Evolutionary conservation across 2,888 invertebrate species (phyloP).

Genomic region (Emmelina monodactyla): DNA sequence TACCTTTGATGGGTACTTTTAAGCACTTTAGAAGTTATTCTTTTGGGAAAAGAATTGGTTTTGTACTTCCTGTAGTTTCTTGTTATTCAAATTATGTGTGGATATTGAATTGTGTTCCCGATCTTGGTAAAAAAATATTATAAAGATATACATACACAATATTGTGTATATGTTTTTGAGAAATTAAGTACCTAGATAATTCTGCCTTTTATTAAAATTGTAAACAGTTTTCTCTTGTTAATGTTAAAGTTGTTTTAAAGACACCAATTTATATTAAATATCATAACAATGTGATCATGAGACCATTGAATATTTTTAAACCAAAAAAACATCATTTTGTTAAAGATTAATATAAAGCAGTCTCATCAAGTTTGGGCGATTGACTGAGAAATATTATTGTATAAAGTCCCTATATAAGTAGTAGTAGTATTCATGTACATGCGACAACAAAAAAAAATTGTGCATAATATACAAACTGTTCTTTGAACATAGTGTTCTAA

Average conservation of each 20-base stretch:
- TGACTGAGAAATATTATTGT: constrained; percentile 28
- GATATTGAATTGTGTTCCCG: no score
- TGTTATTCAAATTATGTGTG: no score
- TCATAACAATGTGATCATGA: constrained; percentile 48
- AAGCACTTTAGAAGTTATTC: constrained; percentile 58
- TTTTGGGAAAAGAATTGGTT: constrained; percentile 61
- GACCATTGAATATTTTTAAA: constrained; percentile 54
- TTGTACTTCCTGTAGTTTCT: constrained; percentile 38
- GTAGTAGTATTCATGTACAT: constrained; percentile 23
- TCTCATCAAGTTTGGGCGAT: constrained; percentile 17
- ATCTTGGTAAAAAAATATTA: no score
- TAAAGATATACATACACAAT: no score
- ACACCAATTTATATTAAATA: constrained; percentile 15
- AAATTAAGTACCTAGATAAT: no score
- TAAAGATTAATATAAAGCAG: constrained; percentile 7
- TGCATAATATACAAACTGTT: background rate
- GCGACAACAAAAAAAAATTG: background rate
- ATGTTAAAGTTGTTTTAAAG: constrained; percentile 3
- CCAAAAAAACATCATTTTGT: constrained; percentile 30
- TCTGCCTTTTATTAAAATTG: no score
- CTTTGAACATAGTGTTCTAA: constrained; percentile 1
- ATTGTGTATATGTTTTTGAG: no score
- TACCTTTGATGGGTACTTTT: no score
- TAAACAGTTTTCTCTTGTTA: background rate
- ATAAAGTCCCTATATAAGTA: background rate